phyloP scores from a whole-genome alignment of 1,140 invertebrate species.

The Choristoneura fumiferana region DNA sequence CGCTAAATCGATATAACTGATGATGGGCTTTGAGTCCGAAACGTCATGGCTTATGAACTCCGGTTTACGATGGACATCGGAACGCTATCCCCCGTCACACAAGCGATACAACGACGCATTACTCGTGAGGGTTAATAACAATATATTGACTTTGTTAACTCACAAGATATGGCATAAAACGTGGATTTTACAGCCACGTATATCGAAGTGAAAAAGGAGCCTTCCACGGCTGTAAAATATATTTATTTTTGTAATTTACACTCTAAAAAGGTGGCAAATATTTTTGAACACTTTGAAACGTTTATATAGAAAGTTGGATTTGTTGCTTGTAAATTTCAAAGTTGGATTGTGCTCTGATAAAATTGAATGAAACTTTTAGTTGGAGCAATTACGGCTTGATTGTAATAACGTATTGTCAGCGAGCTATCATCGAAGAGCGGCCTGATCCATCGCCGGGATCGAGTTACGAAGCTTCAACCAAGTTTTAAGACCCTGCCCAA shows the following conservation, averaged over 20 bases:
- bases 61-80: conserved; percentile 45
- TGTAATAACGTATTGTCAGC: conserved; percentile 69
- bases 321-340: no score
- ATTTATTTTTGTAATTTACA: no score
- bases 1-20: conserved; percentile 70
- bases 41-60: conserved; percentile 61
- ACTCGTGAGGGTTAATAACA: conserved; percentile 15
- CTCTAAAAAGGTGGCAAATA: no score
- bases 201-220: no score
- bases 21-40: conserved; percentile 49
- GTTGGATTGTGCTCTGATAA: background rate
- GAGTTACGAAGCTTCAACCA: conserved; percentile 71
- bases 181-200: background rate
- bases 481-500: conserved; percentile 76
- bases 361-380: background rate
- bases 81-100: conserved; percentile 24
- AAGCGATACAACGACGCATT: background rate
- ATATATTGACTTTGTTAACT: conserved; percentile 19
- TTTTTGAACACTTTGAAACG: no score
- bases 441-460: conserved; percentile 62
- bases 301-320: no score
- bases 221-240: no score
- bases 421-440: conserved; percentile 61
- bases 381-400: conserved; percentile 47
- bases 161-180: conserved; percentile 9